Conservation (phyloP, 2,888 invertebrate genomes). For the Heliconius sara region DNA sequence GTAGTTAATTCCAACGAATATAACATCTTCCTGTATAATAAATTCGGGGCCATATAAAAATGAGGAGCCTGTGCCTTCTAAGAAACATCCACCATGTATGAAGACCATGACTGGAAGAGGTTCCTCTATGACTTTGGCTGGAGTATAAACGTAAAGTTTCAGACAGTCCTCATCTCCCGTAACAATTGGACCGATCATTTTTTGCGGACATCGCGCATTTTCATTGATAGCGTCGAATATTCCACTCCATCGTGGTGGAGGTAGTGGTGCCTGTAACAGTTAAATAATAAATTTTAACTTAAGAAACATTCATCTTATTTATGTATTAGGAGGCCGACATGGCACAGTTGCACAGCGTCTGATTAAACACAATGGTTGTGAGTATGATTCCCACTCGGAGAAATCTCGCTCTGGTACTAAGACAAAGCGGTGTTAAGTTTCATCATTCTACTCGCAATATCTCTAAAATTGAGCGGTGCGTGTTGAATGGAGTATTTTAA, state of each 20-base stretch:
- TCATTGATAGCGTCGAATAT: constrained; percentile 72
- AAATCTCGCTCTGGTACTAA: too few species aligned
- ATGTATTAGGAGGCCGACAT: too few species aligned
- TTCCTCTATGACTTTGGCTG: constrained; percentile 54
- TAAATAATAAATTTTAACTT: not conserved
- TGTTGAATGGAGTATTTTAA: too few species aligned
- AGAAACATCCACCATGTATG: constrained; percentile 86
- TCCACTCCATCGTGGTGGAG: constrained; percentile 71
- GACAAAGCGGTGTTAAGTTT: too few species aligned
- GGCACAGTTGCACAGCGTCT: too few species aligned
- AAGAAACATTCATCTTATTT: too few species aligned
- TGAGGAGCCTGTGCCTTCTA: constrained; percentile 83
- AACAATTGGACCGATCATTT: constrained; percentile 59
- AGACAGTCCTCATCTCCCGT: constrained; percentile 71
- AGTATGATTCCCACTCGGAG: too few species aligned
- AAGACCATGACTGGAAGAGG: constrained; percentile 85
- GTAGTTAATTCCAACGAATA: constrained; percentile 85
- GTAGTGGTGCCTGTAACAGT: constrained; percentile 72
- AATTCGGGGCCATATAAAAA: constrained; percentile 85
- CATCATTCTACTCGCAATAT: too few species aligned
- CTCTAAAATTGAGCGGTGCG: too few species aligned
- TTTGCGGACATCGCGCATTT: constrained; percentile 67
- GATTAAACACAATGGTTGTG: too few species aligned
- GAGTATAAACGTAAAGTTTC: constrained; percentile 72
- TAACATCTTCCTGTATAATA: constrained; percentile 82